A percentile compares a stretch with the other conserved stretches of the same genome.
phyloP scores from a whole-genome alignment of 2,797 vertebrate species.

The Cetoscarus ocellatus region DNA sequence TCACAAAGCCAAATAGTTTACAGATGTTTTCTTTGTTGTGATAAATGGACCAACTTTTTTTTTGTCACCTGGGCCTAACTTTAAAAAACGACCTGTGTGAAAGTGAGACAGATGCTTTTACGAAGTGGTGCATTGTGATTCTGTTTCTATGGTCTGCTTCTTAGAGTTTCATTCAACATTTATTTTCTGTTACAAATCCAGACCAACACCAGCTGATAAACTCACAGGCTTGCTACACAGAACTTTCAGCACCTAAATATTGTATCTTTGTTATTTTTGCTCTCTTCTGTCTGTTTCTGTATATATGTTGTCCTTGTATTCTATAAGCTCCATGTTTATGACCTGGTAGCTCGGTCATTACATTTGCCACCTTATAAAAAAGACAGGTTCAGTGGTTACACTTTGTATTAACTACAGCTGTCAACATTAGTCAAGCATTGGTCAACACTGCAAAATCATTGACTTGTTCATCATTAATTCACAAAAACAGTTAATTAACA shows the following conservation, averaged over 20 bases:
- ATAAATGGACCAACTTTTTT: slow-evolving; percentile 27
- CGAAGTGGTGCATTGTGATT: slow-evolving; percentile 1
- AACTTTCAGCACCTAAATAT: slow-evolving; percentile 31
- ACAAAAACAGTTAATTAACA: no score
- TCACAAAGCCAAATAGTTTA: slow-evolving; percentile 43
- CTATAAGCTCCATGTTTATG: slow-evolving; percentile 39
- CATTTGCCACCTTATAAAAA: slow-evolving; percentile 37
- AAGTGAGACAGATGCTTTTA: background rate
- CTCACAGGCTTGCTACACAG: slow-evolving; percentile 41
- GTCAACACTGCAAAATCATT: no score
- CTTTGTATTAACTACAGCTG: no score
- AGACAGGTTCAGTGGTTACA: slow-evolving; percentile 7
- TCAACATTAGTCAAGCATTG: no score
- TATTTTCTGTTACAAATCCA: slow-evolving; percentile 14
- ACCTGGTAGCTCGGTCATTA: slow-evolving; percentile 14
- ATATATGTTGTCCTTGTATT: slow-evolving; percentile 53
- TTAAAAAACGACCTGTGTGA: slow-evolving; percentile 10
- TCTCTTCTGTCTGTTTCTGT: slow-evolving; percentile 43
- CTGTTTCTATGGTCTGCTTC: slow-evolving; percentile 24
- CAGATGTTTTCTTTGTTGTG: slow-evolving; percentile 34
- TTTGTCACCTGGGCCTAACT: background rate
- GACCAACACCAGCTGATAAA: slow-evolving; percentile 80
- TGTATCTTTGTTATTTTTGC: slow-evolving; percentile 28
- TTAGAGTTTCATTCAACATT: background rate
- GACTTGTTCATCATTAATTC: no score